Percentiles rank a stretch among this genome's conserved stretches.
Conservation (phyloP, 2,113 vertebrate species). For the Diglossa brunneiventris region DNA sequence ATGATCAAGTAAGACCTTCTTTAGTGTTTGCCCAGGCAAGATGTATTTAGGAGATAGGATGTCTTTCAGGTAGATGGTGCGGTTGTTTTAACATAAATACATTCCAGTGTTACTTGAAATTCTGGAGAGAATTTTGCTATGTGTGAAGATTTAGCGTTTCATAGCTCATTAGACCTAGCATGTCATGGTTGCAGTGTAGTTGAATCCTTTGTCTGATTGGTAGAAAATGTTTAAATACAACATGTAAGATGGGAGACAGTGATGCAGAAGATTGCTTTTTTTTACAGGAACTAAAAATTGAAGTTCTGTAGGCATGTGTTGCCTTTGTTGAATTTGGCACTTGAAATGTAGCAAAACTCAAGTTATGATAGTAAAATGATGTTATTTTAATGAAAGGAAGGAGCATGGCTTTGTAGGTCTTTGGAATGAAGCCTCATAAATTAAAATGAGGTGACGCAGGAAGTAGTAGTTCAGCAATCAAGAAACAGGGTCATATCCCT, state of each 20-base stretch:
- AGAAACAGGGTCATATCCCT: neutral
- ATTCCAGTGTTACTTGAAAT: rapidly evolving
- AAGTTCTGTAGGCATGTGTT: neutral
- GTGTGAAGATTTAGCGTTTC: neutral
- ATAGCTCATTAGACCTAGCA: neutral
- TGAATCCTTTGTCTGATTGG: neutral
- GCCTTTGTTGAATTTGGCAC: neutral
- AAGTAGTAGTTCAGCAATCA: neutral
- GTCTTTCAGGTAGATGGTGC: neutral
- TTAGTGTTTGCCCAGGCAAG: neutral
- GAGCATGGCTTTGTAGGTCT: neutral
- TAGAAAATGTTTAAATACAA: neutral
- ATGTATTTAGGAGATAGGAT: neutral
- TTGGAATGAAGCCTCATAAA: neutral
- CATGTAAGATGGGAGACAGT: neutral
- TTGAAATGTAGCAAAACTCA: neutral
- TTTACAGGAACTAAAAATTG: neutral
- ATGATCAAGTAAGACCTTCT: neutral
- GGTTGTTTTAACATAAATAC: neutral
- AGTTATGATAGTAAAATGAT: neutral
- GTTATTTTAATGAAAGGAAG: neutral
- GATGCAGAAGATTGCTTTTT: neutral
- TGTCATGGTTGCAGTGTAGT: neutral
- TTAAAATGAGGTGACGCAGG: neutral
- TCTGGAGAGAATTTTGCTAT: neutral